Base-by-base conservation (phyloP, 2,888 invertebrate genomes). In the Hyppa rectilinea region DNA sequence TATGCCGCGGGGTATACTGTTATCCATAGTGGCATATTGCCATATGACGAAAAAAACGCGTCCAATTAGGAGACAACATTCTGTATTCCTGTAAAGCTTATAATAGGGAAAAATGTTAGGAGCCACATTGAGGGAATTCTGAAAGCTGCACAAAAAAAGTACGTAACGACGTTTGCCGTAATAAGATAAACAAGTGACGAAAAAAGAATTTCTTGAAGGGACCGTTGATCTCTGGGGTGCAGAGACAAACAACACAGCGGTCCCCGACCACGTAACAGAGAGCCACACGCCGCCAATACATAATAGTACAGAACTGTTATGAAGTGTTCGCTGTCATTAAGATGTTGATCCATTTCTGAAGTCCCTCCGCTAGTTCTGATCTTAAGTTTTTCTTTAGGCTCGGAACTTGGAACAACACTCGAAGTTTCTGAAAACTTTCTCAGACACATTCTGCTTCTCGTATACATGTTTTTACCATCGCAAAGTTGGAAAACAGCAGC, bases 341-440 rank as follows among this genome's bases (percentile, higher is more conserved):
- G 81, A 83, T 72, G 71, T 81, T 81, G 75, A 78, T 73, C 73
- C 71, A 64, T 70, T 64, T 61, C 55, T 71, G 40, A 76, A 79
- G 65, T 66, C 64, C 56, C 63, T 63, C 31, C 31, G 50, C 60
- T 71, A 78, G 81, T 76, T 78, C 50, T 60, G 71, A 58, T 64
- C 75, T 64, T 52, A 83, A 81, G 84, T 71, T 78, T 75, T 78
- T 72, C 75, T 66, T 70, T 66, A 76, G 65, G 47, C 78, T 67
- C 45, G 67, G 61, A 83, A 76, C 84, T 84, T 64, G 40, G 63
- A 71, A 83, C 82, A 84, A 84, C 69, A 70, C 83, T 81, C 69
- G 23, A 78, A 81, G 58, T 83, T 73, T 63, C 59, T 52, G 38
- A 49, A 81, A n/a, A 83, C 78, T 84, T 83, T 31, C 64, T 59